Evolutionary conservation across 2,888 invertebrate species (phyloP), one percentile per base, ranked within the genome.

Genomic region (Pseudococcus longispinus): DNA sequence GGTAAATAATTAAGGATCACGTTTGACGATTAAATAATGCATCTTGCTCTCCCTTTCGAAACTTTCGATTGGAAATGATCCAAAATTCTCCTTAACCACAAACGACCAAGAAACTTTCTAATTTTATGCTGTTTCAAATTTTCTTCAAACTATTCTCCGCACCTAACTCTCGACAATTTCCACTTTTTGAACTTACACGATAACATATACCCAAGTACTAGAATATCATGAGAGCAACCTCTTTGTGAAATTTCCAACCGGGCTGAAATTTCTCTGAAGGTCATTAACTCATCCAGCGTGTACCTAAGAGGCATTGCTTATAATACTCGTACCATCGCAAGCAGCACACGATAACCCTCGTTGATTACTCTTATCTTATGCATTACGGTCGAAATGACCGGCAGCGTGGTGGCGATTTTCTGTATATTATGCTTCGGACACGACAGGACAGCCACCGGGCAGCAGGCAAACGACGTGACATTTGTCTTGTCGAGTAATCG

Each of bases 401-500:
- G 6, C 65, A 65, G 26, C 65, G 4, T 65, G 65, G 20, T 60
- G 46, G 51, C 18, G n/a, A n/a, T 51, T 51, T n/a, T 51, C 51
- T 51, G n/a, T 6, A 51, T n/a, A 37, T n/a, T 51, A 46, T 44
- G 4, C 18, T n/a, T 51, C 51, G 15, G 65, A 65, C 26, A 11
- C 26, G n/a, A 46, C 46, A 46, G 18, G n/a, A 46, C 46, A 46
- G 18, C 51, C 15, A 51, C n/a, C 51, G 51, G n/a, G n/a, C n/a
- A 51, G n/a, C n/a, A 51, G n/a, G 65, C 65, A 26, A 26, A 65
- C 65, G 65, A 65, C 65, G 26, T 65, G 65, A 65, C 65, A 65
- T 65, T 65, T 65, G 65, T 65, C 65, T 65, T 65, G 26, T 65
- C 65, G 26, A 65, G 65, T 65, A 65, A 65, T 65, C 65, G 65